Base-by-base conservation (phyloP, 2,113 vertebrate species). In the Pseudonaja textilis region DNA sequence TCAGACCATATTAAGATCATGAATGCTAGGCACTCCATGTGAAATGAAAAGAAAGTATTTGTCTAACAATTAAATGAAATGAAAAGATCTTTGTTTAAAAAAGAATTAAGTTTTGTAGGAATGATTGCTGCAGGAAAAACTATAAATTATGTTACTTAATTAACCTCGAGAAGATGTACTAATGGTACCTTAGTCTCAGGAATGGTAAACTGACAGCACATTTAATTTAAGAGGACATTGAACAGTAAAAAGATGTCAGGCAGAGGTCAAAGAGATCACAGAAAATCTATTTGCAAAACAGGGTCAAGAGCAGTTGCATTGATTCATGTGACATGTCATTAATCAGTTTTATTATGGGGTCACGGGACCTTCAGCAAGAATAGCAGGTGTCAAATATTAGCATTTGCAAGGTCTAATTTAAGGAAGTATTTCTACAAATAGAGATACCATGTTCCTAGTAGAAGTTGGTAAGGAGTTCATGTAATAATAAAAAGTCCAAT, bases 301-400 rank as follows among this genome's bases (percentile, higher is more conserved):
- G 87, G 94, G 57, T 39, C 39, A 90, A 85, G 88, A 94, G 69
- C 91, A 81, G 56, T 88, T 56, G 1, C 69, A 57, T 91, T 92
- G 86, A 54, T 89, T 92, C 0, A 18, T 90, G 18, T 95, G 14
- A 89, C 90, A 93, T 47, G 89, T 39, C 90, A 91, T 93, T 91
- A 61, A 93, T 93, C 93, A 93, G 87, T 89, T 91, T 91, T 89
- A 93, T 89, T 93, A 61, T 69, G 89, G 87, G 87, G 87, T 89
- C 87, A 93, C 25, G 34, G 61, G 69, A 86, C 55, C 87, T 89
- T 89, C 56, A 86, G 23, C 56, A 86, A 86, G 74, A 91, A 91
- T 64, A 93, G 87, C 90, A 91, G 74, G 69, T 91, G 74, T 89
- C 93, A 93, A 91, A 91, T 61, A 50, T 64, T 89, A 90, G 88